Evolutionary conservation across 2,797 vertebrate species (phyloP).

Genomic region (Gymnothorax reevesii): DNA sequence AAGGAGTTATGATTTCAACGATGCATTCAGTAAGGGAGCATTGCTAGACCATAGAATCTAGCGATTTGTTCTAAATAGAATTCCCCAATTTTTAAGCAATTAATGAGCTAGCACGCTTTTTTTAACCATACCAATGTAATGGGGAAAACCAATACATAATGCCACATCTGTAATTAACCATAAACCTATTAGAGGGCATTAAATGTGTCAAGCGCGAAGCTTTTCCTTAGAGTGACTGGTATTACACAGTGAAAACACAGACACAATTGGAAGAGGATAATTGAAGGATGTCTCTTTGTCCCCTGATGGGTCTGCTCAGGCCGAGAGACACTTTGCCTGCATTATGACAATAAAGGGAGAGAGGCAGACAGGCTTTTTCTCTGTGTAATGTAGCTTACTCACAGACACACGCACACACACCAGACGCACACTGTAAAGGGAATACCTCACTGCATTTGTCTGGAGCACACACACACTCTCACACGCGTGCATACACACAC

Average conservation of each 20-base stretch:
- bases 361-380: not conserved
- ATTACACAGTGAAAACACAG: not conserved
- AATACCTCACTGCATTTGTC: too few species aligned
- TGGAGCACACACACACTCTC: not conserved
- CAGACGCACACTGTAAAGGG: not conserved
- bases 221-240: not conserved
- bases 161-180: not conserved
- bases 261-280: not conserved
- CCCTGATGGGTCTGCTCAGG: slow-evolving; percentile 45
- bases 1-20: not conserved
- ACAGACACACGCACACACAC: slow-evolving; percentile 21
- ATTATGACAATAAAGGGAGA: slow-evolving; percentile 40
- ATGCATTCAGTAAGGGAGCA: not conserved
- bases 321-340: slow-evolving; percentile 58
- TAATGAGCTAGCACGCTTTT: not conserved
- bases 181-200: not conserved
- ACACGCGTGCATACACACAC: not conserved
- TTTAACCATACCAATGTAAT: not conserved
- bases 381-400: not conserved
- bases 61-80: not conserved
- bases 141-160: not conserved
- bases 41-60: not conserved
- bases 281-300: slow-evolving; percentile 1
- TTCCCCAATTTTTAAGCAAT: not conserved
- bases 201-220: not conserved